Percentiles rank a stretch among this genome's conserved stretches.
phyloP scores from a whole-genome alignment of 1,140 invertebrate genomes.

The Hylyphantes graminicola region DNA sequence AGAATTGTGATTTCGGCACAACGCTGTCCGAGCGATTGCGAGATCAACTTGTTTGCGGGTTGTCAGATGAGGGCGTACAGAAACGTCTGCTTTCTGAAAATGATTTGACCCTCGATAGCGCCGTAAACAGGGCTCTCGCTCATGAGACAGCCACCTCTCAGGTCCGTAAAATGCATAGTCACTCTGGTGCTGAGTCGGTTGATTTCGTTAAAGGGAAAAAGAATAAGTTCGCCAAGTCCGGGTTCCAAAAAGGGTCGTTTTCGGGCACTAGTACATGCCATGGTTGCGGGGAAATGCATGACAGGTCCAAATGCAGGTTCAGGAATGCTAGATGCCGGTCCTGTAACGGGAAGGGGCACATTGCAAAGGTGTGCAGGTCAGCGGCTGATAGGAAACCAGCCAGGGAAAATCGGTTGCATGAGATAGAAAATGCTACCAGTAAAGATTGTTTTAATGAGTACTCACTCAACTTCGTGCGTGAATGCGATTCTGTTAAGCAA shows the following conservation, averaged over 20 bases:
- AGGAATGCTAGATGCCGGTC: not conserved
- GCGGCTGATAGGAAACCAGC: too few species aligned
- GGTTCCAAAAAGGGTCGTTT: not conserved
- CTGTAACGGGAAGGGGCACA: not conserved
- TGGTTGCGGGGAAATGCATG: constrained; percentile 4
- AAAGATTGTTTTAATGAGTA: not conserved
- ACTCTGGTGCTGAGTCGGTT: not conserved
- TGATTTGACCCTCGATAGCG: not conserved
- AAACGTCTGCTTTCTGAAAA: not conserved
- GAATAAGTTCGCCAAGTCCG: too few species aligned
- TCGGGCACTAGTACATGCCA: not conserved
- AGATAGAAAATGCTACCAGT: not conserved
- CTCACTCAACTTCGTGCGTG: not conserved
- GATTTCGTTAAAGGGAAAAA: too few species aligned
- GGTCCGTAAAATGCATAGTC: not conserved
- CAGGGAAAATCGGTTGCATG: not conserved
- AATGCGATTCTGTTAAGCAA: not conserved
- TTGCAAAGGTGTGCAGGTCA: not conserved
- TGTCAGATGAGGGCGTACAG: not conserved
- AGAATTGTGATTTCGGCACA: too few species aligned
- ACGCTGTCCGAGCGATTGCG: too few species aligned
- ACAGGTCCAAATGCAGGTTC: not conserved
- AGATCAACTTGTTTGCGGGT: not conserved
- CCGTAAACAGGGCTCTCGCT: not conserved
- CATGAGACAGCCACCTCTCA: not conserved